Conservation (phyloP, 2,113 vertebrate genomes). For the Eolophus roseicapilla region DNA sequence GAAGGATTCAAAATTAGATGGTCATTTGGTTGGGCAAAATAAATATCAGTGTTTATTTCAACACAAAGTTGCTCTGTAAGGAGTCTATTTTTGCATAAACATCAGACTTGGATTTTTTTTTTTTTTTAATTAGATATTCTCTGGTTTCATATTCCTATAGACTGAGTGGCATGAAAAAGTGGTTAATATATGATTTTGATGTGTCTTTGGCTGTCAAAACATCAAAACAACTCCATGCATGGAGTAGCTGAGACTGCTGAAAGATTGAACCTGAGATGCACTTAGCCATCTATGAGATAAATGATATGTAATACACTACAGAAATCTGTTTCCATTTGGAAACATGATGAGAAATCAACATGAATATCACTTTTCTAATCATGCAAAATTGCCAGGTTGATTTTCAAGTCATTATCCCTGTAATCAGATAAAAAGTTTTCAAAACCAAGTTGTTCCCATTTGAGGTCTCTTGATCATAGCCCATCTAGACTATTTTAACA, state of each 20-base stretch:
- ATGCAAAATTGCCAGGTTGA: slow-evolving; percentile 37
- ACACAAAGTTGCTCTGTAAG: background rate
- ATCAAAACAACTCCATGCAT: background rate
- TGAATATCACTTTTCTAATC: slow-evolving; percentile 37
- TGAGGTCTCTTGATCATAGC: background rate
- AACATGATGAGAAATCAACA: slow-evolving; percentile 34
- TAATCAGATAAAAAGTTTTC: slow-evolving; percentile 36
- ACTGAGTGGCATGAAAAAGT: background rate
- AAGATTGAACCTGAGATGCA: background rate
- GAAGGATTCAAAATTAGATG: background rate
- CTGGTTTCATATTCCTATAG: background rate
- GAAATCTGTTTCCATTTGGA: slow-evolving; percentile 28
- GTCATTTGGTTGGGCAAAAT: background rate
- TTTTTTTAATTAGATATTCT: background rate
- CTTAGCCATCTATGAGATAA: background rate
- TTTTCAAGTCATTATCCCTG: slow-evolving; percentile 11
- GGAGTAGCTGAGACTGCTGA: background rate
- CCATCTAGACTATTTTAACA: background rate
- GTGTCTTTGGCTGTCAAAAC: background rate
- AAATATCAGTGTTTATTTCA: background rate
- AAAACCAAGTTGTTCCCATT: slow-evolving; percentile 7
- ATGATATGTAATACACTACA: background rate
- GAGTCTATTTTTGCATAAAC: background rate
- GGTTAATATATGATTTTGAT: background rate
- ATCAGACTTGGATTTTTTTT: background rate